These are phyloP conservation scores for Leptinotarsa texana DNA, from an alignment of 1,140 invertebrate genomes.

Conservation along the genomic window DNA sequence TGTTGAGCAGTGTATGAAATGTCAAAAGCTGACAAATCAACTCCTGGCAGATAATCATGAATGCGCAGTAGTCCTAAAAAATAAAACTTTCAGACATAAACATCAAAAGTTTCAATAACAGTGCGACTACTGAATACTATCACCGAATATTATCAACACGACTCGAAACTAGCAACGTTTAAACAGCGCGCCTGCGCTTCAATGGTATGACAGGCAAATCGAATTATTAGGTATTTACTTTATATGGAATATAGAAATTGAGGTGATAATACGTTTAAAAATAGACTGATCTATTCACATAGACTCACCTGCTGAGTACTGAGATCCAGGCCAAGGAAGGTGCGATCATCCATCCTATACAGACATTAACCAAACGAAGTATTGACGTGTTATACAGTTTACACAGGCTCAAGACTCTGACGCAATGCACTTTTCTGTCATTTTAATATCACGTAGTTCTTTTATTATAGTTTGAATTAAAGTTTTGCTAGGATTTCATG, in stretches of 20 bases:
- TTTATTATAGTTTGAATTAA: not conserved
- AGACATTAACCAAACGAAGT: slow-evolving; percentile 11
- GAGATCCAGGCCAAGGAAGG: slow-evolving; percentile 72
- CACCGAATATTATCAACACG: no score
- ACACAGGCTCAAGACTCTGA: not conserved
- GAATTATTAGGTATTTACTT: slow-evolving; percentile 32
- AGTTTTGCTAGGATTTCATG: not conserved
- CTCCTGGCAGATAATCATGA: no score
- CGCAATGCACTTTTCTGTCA: not conserved
- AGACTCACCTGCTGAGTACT: slow-evolving; percentile 77
- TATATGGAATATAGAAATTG: slow-evolving; percentile 12
- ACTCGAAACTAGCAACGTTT: no score
- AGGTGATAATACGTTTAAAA: no score
- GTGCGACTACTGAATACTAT: no score
- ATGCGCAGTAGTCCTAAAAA: no score
- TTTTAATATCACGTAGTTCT: not conserved
- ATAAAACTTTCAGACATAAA: no score
- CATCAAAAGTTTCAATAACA: no score
- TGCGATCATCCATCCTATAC: slow-evolving; percentile 21
- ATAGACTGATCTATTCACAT: not conserved
- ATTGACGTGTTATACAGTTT: not conserved
- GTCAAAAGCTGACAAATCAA: no score
- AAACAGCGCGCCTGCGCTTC: not conserved
- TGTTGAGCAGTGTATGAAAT: no score
- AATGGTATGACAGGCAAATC: slow-evolving; percentile 25